These are phyloP conservation scores for Phaenicophaeus curvirostris DNA, from an alignment of 2,797 vertebrate species.

Conservation along the genomic window DNA sequence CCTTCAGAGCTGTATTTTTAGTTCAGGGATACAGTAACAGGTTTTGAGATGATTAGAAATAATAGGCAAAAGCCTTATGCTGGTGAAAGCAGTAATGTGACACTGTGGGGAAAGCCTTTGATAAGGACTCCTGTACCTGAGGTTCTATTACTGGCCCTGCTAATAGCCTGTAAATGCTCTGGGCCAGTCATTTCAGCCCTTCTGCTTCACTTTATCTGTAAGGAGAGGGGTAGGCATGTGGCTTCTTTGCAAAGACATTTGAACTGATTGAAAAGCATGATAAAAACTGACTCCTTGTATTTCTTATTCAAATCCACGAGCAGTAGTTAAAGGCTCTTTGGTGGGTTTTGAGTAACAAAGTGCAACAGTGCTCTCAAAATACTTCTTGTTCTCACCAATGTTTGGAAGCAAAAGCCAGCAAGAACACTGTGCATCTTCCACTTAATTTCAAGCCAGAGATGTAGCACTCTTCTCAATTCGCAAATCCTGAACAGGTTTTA, in stretches of 20 bases:
- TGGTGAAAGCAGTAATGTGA: conserved; percentile 27
- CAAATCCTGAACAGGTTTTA: not conserved
- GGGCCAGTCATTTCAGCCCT: conserved; percentile 39
- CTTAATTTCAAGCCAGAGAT: not conserved
- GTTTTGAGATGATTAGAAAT: not conserved
- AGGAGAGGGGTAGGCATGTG: not conserved
- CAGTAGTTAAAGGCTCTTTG: not conserved
- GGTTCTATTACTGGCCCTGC: conserved; percentile 12
- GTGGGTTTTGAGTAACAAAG: not conserved
- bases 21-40: not conserved
- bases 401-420: not conserved
- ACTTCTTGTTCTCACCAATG: not conserved
- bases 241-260: not conserved
- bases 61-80: not conserved
- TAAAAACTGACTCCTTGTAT: not conserved
- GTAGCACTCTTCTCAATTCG: not conserved
- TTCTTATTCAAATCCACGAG: not conserved
- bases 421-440: not conserved
- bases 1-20: not conserved
- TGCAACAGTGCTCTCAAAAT: not conserved
- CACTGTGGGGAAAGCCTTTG: not conserved
- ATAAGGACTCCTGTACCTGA: not conserved
- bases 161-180: conserved; percentile 43
- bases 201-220: conserved; percentile 37
- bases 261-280: not conserved